Percentiles rank a stretch among this genome's conserved stretches.
Conservation (phyloP, 2,888 invertebrate species). For the Dichetophora obliterata region DNA sequence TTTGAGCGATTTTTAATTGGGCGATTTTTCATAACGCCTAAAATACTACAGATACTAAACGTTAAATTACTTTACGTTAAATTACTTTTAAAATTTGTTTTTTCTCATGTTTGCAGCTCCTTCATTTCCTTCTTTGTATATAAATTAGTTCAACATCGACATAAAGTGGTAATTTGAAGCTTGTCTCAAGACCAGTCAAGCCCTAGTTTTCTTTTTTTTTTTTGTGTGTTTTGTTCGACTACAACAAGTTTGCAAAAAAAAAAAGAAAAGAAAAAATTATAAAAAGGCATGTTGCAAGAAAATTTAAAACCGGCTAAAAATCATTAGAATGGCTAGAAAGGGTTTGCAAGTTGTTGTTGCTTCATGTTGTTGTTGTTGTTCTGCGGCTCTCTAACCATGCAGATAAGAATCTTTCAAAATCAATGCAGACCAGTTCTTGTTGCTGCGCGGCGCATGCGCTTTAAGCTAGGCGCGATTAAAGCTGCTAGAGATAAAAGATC, state of each 20-base stretch:
- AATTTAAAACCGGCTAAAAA: slow-evolving; percentile 2
- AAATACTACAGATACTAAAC: too few relatives aligned
- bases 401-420: slow-evolving; percentile 30
- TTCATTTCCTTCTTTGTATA: neutral
- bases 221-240: too few relatives aligned
- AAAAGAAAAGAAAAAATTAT: neutral
- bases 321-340: slow-evolving; percentile 11
- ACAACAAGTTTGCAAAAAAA: neutral
- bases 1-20: too few relatives aligned
- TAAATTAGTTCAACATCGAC: neutral
- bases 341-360: neutral
- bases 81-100: too few relatives aligned
- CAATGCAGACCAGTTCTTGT: neutral
- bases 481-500: slow-evolving; percentile 23
- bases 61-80: too few relatives aligned
- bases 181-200: neutral
- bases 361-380: slow-evolving; percentile 34
- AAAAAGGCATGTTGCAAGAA: neutral
- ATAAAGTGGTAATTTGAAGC: neutral
- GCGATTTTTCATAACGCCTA: too few relatives aligned
- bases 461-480: neutral
- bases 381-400: slow-evolving; percentile 4
- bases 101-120: too few relatives aligned
- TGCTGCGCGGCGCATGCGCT: neutral
- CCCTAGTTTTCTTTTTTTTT: slow-evolving; percentile 7